Evolutionary conservation across 2,113 vertebrate species (phyloP).

Genomic region (Bostrychus sinensis): DNA sequence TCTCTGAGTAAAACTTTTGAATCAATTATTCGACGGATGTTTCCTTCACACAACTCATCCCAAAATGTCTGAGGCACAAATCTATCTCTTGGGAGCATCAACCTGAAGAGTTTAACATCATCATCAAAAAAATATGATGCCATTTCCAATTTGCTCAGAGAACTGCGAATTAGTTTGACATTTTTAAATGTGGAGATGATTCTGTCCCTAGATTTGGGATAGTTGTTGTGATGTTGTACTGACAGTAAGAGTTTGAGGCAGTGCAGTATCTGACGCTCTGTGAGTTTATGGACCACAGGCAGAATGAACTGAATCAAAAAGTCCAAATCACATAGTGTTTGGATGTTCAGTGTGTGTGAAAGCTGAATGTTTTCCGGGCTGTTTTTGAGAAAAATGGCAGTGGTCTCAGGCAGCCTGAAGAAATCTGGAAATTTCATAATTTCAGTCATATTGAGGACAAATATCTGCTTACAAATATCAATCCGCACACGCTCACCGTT

Average conservation of each 20-base stretch:
- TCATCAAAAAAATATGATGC: slow-evolving; percentile 79
- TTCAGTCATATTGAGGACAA: slow-evolving; percentile 54
- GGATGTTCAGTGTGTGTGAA: slow-evolving; percentile 36
- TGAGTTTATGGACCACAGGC: slow-evolving; percentile 56
- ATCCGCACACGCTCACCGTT: slow-evolving; percentile 62
- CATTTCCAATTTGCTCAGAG: slow-evolving; percentile 36
- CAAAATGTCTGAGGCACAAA: slow-evolving; percentile 81
- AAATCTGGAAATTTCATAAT: slow-evolving; percentile 32
- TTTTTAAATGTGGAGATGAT: slow-evolving; percentile 60
- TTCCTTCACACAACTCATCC: background rate
- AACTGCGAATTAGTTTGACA: slow-evolving; percentile 74
- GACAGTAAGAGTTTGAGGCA: slow-evolving; percentile 73
- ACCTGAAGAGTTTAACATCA: slow-evolving; percentile 36
- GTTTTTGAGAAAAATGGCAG: slow-evolving; percentile 59
- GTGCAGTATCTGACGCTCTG: slow-evolving; percentile 37
- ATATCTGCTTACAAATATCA: slow-evolving; percentile 48
- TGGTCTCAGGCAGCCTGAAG: slow-evolving; percentile 26
- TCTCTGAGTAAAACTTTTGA: slow-evolving; percentile 39
- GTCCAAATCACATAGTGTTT: slow-evolving; percentile 52
- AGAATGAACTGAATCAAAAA: slow-evolving; percentile 75
- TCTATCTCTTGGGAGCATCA: slow-evolving; percentile 66
- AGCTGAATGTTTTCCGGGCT: slow-evolving; percentile 6
- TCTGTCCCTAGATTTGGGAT: fast-evolving
- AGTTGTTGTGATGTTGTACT: fast-evolving
- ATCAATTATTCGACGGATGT: fast-evolving